Conservation (phyloP, 2,888 invertebrate genomes). For the Liopterus haemorrhoidalis region DNA sequence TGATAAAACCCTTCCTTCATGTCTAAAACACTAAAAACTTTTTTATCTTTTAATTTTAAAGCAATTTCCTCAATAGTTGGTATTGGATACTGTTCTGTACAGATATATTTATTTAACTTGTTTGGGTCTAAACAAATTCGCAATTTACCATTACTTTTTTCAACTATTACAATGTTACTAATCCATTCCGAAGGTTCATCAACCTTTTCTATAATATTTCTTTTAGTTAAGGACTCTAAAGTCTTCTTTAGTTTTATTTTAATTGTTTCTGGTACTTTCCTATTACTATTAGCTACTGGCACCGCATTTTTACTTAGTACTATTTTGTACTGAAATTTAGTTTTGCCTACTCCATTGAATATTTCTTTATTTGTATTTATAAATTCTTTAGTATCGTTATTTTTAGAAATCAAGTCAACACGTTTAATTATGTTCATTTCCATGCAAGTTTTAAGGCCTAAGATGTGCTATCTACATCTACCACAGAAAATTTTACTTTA, state of each 20-base stretch:
- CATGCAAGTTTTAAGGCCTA: no score
- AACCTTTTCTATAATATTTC: neutral
- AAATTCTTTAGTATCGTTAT: constrained; percentile 11
- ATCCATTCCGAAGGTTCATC: no score
- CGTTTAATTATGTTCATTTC: constrained; percentile 16
- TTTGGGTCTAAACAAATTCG: constrained; percentile 26
- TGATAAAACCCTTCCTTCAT: constrained; percentile 27
- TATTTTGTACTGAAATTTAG: constrained; percentile 17
- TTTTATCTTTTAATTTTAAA: constrained; percentile 17
- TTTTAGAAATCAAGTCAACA: constrained; percentile 9
- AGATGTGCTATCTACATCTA: no score
- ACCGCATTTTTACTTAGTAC: constrained; percentile 13
- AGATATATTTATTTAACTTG: constrained; percentile 32
- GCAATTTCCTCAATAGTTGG: constrained; percentile 33
- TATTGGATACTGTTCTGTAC: constrained; percentile 33
- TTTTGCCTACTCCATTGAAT: constrained; percentile 19
- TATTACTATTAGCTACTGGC: constrained; percentile 11
- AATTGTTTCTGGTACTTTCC: constrained; percentile 20
- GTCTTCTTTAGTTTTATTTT: constrained; percentile 14
- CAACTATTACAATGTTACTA: no score
- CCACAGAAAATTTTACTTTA: no score
- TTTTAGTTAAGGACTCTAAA: constrained; percentile 11
- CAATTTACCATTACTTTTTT: neutral
- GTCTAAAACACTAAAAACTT: constrained; percentile 23
- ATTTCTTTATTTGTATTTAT: constrained; percentile 15